Conservation (phyloP, 1,140 invertebrate species). For the Subanguina moxae region DNA sequence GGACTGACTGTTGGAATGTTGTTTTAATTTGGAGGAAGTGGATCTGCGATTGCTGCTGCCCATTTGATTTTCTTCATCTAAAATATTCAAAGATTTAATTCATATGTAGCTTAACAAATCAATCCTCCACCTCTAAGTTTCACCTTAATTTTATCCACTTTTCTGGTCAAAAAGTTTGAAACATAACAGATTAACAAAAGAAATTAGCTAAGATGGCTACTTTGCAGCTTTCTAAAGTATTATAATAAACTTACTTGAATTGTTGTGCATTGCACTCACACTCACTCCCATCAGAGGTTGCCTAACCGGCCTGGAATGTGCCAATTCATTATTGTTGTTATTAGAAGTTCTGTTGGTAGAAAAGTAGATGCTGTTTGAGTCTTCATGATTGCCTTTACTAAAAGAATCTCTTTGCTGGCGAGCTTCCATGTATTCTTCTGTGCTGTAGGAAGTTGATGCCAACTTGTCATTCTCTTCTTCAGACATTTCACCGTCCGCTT, state of each 20-base stretch:
- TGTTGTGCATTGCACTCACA: constrained; percentile 18
- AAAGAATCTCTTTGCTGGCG: not conserved
- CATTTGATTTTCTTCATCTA: constrained; percentile 4
- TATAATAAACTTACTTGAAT: not conserved
- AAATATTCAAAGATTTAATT: constrained; percentile 3
- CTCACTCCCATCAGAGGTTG: constrained; percentile 30
- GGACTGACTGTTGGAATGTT: too few relatives aligned
- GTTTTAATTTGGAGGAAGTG: not conserved
- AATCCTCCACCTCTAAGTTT: too few relatives aligned
- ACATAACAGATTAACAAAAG: too few relatives aligned
- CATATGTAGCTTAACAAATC: too few relatives aligned
- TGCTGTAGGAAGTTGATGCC: not conserved
- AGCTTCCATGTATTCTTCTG: not conserved
- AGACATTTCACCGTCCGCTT: constrained; percentile 31
- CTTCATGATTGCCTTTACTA: not conserved
- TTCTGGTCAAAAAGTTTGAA: too few relatives aligned
- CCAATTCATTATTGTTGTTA: not conserved
- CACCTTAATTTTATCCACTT: too few relatives aligned
- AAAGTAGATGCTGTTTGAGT: too few relatives aligned
- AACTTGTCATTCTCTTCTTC: constrained; percentile 12
- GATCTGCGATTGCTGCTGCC: not conserved
- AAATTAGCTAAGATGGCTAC: too few relatives aligned
- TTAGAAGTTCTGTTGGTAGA: not conserved
- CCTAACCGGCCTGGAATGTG: constrained; percentile 2
- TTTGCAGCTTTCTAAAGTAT: too few relatives aligned